These are phyloP conservation scores for Trichechus manatus DNA, from an alignment of 2,113 vertebrate species.

Conservation along the genomic window DNA sequence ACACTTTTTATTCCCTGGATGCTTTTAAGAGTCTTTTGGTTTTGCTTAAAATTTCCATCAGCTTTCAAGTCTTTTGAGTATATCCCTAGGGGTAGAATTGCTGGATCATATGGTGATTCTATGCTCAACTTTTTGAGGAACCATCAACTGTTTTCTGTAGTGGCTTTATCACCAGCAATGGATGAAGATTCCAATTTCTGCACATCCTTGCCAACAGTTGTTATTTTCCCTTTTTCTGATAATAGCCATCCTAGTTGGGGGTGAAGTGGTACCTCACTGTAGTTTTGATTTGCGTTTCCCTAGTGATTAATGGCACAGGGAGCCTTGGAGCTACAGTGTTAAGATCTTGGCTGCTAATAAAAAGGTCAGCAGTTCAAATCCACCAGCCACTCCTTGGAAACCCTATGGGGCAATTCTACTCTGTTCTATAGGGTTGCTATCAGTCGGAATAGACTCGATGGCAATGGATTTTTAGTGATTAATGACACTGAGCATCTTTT, in stretches of 20 bases:
- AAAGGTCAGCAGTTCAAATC: too few relatives aligned
- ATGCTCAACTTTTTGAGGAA: too few relatives aligned
- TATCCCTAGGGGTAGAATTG: background rate
- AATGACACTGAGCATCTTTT: background rate
- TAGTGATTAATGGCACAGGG: background rate
- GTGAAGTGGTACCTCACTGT: background rate
- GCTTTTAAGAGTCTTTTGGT: background rate
- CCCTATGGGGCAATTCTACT: too few relatives aligned
- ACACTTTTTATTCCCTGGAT: background rate
- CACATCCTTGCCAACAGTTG: background rate
- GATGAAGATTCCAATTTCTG: background rate
- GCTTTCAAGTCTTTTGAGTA: background rate
- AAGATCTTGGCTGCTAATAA: too few relatives aligned
- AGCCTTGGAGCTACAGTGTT: too few relatives aligned
- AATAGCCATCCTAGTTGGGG: too few relatives aligned
- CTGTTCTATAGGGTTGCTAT: too few relatives aligned
- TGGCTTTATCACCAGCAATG: background rate
- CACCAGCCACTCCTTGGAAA: too few relatives aligned
- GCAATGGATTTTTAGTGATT: background rate
- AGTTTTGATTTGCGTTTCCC: background rate
- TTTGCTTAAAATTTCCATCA: background rate
- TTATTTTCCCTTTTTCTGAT: background rate
- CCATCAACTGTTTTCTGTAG: too few relatives aligned
- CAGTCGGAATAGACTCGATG: too few relatives aligned
- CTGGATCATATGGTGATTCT: too few relatives aligned